Percentiles rank a stretch among this genome's conserved stretches.
Conservation (phyloP, 2,113 vertebrate genomes). For the Triplophysa siluroides region DNA sequence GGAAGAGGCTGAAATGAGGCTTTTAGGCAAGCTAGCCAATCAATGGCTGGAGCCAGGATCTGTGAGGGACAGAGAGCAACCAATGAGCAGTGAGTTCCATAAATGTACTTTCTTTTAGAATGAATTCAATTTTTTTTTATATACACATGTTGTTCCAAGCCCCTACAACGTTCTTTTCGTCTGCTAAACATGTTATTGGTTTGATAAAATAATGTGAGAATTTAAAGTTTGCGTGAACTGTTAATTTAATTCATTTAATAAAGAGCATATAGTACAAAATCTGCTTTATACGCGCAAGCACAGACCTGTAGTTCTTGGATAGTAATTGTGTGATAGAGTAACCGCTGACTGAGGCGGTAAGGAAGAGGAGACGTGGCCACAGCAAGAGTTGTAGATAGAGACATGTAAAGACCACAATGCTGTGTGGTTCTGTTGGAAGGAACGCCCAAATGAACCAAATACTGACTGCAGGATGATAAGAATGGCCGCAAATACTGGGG, state of each 20-base stretch:
- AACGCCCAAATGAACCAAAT: slow-evolving; percentile 77
- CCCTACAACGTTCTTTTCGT: too few species aligned
- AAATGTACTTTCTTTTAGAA: too few species aligned
- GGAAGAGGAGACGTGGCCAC: slow-evolving; percentile 70
- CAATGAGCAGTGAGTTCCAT: not conserved
- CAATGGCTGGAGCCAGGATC: slow-evolving; percentile 82
- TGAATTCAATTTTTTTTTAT: too few species aligned
- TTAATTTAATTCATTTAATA: too few species aligned
- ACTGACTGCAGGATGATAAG: slow-evolving; percentile 69
- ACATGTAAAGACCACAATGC: slow-evolving; percentile 73
- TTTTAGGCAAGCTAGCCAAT: slow-evolving; percentile 85
- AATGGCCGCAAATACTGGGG: slow-evolving; percentile 78
- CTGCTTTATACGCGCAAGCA: not conserved
- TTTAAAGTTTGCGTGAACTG: too few species aligned
- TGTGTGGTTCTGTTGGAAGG: slow-evolving; percentile 48
- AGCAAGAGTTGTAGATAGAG: slow-evolving; percentile 83
- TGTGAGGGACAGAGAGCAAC: slow-evolving; percentile 60
- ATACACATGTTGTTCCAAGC: too few species aligned
- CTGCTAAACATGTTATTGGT: too few species aligned
- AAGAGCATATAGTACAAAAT: too few species aligned
- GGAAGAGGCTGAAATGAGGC: slow-evolving; percentile 77
- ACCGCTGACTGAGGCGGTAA: slow-evolving; percentile 69
- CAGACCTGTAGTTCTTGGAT: slow-evolving; percentile 83
- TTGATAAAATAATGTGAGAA: too few species aligned
- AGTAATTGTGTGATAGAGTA: slow-evolving; percentile 77